phyloP scores from a whole-genome alignment of 30 jellyfish, hydroid and myxozoan genomes.

The Aurelia sp. region DNA sequence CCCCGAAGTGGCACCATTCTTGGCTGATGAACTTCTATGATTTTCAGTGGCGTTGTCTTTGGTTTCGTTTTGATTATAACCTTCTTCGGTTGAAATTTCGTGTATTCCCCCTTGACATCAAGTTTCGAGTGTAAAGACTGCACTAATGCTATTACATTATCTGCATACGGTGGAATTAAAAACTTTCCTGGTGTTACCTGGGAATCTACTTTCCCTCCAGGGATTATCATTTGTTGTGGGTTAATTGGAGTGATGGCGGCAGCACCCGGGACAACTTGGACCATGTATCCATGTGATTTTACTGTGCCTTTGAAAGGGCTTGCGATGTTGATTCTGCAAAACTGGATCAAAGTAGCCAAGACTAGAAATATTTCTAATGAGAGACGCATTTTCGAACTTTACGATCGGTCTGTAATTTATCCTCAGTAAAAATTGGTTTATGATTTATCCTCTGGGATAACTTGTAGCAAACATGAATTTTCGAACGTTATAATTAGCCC shows the following conservation, averaged over 20 bases:
- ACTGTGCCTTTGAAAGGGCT: conserved; percentile 40
- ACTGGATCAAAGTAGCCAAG: no score
- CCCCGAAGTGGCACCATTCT: conserved; percentile 13
- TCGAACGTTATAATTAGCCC: no score
- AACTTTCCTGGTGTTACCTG: conserved; percentile 13
- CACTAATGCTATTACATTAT: conserved; percentile 32
- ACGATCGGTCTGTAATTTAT: no score
- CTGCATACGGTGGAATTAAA: conserved; percentile 26
- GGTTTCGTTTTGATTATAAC: conserved; percentile 7
- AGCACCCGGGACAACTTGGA: conserved; percentile 23
- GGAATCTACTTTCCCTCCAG: conserved; percentile 39
- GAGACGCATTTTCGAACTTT: no score
- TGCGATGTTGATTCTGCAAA: no score
- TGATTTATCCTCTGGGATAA: no score
- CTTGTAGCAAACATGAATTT: no score
- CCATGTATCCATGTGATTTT: conserved; percentile 14
- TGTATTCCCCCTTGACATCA: conserved; percentile 53
- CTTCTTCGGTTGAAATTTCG: conserved; percentile 52
- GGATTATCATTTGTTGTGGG: conserved; percentile 31
- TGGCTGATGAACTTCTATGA: conserved; percentile 7
- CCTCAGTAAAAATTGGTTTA: no score
- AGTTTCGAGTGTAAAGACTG: conserved; percentile 32
- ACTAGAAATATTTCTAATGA: no score
- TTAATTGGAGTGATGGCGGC: conserved; percentile 24
- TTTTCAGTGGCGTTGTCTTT: not conserved